Percentiles rank a stretch among this genome's conserved stretches.
Conservation (phyloP, 2,888 invertebrate genomes). For the Cosmorhoe ocellata region DNA sequence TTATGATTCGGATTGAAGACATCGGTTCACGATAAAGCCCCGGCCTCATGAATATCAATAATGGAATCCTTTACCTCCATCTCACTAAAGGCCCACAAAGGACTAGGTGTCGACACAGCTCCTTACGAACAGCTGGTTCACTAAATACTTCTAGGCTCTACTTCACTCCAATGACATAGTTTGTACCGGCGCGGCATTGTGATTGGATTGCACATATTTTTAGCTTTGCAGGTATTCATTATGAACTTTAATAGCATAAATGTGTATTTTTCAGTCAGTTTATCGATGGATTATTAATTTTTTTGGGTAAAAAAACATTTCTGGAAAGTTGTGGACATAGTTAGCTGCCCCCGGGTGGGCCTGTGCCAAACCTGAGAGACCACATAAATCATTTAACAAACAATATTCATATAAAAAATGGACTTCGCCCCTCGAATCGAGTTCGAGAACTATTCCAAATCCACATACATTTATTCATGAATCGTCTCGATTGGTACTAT, state of each 20-base stretch:
- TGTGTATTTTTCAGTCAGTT: no score
- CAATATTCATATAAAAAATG: constrained; percentile 38
- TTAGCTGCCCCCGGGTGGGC: background rate
- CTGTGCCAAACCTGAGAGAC: background rate
- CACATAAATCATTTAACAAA: constrained; percentile 32
- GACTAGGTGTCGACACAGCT: background rate
- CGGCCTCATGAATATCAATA: constrained; percentile 15
- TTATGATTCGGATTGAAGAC: background rate
- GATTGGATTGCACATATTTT: no score
- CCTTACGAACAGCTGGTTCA: background rate
- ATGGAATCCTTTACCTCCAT: constrained; percentile 4
- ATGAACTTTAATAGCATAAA: no score
- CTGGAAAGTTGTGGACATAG: background rate
- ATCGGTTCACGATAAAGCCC: background rate
- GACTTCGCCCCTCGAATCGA: constrained; percentile 27
- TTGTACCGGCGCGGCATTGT: no score
- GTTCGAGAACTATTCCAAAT: constrained; percentile 37
- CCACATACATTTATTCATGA: constrained; percentile 42
- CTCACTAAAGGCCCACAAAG: background rate
- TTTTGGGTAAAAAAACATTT: no score
- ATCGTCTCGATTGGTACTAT: constrained; percentile 39
- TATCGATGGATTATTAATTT: no score
- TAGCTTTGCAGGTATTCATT: no score
- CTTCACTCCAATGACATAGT: no score
- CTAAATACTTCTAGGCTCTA: background rate